Percentiles rank a stretch among this genome's conserved stretches.
Conservation (phyloP, 2,113 vertebrate genomes). For the Mobula birostris region DNA sequence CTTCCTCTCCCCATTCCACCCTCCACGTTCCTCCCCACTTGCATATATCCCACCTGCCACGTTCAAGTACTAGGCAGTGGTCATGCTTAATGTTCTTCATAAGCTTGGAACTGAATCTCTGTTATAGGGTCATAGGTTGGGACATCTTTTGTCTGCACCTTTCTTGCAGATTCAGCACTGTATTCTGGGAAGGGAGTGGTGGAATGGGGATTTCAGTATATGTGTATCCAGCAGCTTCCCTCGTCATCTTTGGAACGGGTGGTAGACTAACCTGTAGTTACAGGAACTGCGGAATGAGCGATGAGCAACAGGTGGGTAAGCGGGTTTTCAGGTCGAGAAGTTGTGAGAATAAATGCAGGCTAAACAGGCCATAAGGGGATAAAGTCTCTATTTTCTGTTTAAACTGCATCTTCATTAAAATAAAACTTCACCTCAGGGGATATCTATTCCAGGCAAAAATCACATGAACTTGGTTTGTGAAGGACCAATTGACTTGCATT, state of each 20-base stretch:
- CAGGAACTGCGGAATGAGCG: not conserved
- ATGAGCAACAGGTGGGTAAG: not conserved
- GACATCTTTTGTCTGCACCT: not conserved
- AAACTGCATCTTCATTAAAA: conserved; percentile 18
- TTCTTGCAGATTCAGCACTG: not conserved
- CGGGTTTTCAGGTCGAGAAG: not conserved
- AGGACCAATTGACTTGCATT: conserved; percentile 36
- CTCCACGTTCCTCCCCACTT: not conserved
- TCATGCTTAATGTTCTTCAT: too few relatives aligned
- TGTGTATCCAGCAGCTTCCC: not conserved
- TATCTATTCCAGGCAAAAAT: conserved; percentile 31
- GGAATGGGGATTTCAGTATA: not conserved
- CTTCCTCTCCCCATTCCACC: too few relatives aligned
- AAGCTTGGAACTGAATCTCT: too few relatives aligned
- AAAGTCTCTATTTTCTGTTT: not conserved
- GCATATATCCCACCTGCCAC: not conserved
- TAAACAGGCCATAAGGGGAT: not conserved
- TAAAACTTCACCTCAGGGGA: conserved; percentile 35
- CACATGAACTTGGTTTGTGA: conserved; percentile 34
- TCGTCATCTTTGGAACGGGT: not conserved
- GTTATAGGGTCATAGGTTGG: not conserved
- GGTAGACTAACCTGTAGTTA: not conserved
- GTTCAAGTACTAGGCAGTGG: not conserved
- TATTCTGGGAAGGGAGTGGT: not conserved
- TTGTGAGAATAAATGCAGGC: conserved; percentile 4